A percentile compares a stretch with the other conserved stretches of the same genome.
Conservation (phyloP, 2,113 vertebrate genomes). For the Tenebrosternarchus preto region DNA sequence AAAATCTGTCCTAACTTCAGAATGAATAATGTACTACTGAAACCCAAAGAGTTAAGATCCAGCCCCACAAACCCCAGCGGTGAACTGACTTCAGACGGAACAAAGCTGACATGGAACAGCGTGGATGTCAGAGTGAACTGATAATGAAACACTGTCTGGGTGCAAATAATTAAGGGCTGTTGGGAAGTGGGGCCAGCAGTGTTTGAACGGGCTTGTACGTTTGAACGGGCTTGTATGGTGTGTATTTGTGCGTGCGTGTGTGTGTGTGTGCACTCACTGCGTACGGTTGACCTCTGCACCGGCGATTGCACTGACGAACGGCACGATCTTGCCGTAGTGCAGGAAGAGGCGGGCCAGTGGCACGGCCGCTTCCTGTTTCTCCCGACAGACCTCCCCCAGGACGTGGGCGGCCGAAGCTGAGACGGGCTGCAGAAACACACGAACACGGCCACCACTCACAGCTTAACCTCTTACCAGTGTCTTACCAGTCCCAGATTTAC, state of each 20-base stretch:
- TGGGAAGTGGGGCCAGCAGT: too few relatives aligned
- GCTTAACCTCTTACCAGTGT: too few relatives aligned
- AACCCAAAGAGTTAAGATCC: not conserved
- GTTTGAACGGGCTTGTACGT: not conserved
- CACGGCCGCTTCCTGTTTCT: constrained; percentile 96
- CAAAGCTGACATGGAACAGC: not conserved
- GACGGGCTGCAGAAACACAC: constrained; percentile 79
- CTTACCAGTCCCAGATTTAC: not conserved
- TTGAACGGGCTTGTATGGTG: not conserved
- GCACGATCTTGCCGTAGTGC: constrained; percentile 92
- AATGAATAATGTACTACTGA: not conserved
- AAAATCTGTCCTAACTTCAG: not conserved
- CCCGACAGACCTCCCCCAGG: constrained; percentile 94
- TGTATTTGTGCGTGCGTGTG: constrained; percentile 8
- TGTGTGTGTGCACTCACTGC: constrained; percentile 81
- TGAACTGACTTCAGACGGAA: not conserved
- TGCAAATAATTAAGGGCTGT: not conserved
- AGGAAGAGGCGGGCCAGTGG: constrained; percentile 94
- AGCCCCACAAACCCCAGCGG: not conserved
- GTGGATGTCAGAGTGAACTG: not conserved
- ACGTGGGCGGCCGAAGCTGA: constrained; percentile 91
- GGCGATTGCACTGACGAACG: constrained; percentile 95
- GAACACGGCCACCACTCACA: too few relatives aligned
- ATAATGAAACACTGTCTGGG: not conserved
- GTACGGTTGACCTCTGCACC: constrained; percentile 94